Conservation (phyloP, 2,888 invertebrate genomes). For the Mechanitis messenoides region DNA sequence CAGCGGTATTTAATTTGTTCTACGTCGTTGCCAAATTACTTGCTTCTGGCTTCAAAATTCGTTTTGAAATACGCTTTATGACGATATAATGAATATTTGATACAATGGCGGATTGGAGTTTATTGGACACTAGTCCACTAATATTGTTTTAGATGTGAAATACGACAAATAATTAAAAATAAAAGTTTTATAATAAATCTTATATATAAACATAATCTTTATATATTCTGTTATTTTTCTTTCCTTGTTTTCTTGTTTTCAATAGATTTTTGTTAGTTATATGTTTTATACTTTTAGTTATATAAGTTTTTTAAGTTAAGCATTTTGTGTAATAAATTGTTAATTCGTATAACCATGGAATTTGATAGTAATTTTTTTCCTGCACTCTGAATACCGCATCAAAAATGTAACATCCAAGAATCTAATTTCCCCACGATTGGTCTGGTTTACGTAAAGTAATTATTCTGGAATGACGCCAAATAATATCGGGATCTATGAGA, state of each 20-base stretch:
- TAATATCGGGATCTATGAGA: constrained; percentile 52
- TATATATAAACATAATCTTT: too few species aligned
- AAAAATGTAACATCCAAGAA: constrained; percentile 15
- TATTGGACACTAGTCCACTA: constrained; percentile 19
- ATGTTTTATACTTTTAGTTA: too few species aligned
- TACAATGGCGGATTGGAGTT: constrained; percentile 56
- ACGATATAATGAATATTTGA: constrained; percentile 70
- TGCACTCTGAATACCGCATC: constrained; percentile 36
- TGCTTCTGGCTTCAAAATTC: constrained; percentile 31
- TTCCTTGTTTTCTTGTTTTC: too few species aligned
- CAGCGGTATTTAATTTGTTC: constrained; percentile 42
- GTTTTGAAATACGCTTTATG: constrained; percentile 47
- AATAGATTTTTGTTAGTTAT: too few species aligned
- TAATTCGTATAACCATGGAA: background rate
- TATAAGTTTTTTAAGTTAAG: too few species aligned
- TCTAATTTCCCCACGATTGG: constrained; percentile 34
- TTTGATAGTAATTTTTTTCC: background rate
- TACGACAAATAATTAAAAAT: background rate
- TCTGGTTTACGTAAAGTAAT: constrained; percentile 68
- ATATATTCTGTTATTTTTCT: too few species aligned
- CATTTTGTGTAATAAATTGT: too few species aligned
- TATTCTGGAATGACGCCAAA: constrained; percentile 70
- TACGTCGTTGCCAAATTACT: constrained; percentile 52
- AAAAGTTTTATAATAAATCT: background rate
- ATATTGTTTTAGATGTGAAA: constrained; percentile 18